phyloP scores from a whole-genome alignment of 2,888 invertebrate genomes.

The Parnassius smintheus region DNA sequence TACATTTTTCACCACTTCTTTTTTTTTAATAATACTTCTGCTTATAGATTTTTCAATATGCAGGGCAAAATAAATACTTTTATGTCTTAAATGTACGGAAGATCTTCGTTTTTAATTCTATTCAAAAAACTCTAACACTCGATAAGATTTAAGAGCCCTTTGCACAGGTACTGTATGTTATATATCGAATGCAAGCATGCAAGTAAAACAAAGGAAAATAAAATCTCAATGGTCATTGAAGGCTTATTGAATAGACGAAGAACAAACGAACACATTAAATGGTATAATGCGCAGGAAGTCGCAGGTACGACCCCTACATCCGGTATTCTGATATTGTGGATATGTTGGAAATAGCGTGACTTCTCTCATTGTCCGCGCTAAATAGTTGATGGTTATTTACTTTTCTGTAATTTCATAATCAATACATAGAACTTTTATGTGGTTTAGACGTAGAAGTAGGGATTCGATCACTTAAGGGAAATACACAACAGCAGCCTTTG shows the following conservation, averaged over 20 bases:
- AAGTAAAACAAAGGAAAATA: conserved; percentile 2
- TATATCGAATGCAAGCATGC: background rate
- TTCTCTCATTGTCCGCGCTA: conserved; percentile 7
- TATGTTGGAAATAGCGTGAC: conserved; percentile 31
- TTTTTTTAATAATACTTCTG: too few species aligned
- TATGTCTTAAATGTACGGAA: too few species aligned
- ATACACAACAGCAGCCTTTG: too few species aligned
- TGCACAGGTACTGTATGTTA: background rate
- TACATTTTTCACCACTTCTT: too few species aligned
- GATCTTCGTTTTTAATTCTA: background rate
- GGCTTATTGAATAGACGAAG: conserved; percentile 17
- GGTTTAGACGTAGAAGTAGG: too few species aligned
- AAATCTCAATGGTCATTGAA: conserved; percentile 13
- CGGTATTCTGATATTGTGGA: conserved; percentile 37
- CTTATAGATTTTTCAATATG: too few species aligned
- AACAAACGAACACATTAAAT: conserved; percentile 22
- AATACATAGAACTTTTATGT: too few species aligned
- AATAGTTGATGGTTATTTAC: conserved; percentile 10
- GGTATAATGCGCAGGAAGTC: conserved; percentile 32
- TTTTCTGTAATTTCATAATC: background rate
- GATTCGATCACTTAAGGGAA: too few species aligned
- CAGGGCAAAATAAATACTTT: too few species aligned
- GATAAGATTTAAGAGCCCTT: background rate
- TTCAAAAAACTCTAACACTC: background rate
- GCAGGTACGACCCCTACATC: conserved; percentile 36